Conservation (phyloP, 2,797 vertebrate genomes). For the Nyctibius grandis region DNA sequence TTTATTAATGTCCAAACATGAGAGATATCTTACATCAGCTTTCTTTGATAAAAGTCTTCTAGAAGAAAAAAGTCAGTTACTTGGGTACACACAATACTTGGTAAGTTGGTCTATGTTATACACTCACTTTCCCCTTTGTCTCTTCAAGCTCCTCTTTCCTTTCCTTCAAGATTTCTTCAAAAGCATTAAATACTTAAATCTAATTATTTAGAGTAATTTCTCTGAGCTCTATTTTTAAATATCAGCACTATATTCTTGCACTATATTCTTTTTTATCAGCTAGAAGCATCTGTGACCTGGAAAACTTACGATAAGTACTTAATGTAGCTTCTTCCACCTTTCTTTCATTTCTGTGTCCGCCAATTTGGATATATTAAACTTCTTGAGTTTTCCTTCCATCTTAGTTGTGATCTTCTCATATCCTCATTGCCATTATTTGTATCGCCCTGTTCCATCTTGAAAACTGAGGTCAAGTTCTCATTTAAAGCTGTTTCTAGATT, state of each 20-base stretch:
- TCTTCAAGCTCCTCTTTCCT: background rate
- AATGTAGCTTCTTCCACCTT: background rate
- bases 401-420: background rate
- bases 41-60: background rate
- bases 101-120: background rate
- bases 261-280: background rate
- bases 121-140: background rate
- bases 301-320: background rate
- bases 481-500: background rate
- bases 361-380: background rate
- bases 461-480: background rate
- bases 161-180: background rate
- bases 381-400: background rate
- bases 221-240: background rate
- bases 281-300: background rate
- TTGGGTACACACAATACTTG: background rate
- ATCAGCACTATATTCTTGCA: background rate
- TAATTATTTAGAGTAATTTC: background rate
- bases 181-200: background rate
- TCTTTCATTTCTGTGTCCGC: background rate
- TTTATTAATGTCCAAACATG: background rate
- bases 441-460: background rate
- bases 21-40: background rate
- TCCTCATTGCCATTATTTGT: background rate
- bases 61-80: background rate